A percentile compares a stretch with the other conserved stretches of the same genome.
Conservation (phyloP, 2,797 vertebrate species). For the Octomys mimax region DNA sequence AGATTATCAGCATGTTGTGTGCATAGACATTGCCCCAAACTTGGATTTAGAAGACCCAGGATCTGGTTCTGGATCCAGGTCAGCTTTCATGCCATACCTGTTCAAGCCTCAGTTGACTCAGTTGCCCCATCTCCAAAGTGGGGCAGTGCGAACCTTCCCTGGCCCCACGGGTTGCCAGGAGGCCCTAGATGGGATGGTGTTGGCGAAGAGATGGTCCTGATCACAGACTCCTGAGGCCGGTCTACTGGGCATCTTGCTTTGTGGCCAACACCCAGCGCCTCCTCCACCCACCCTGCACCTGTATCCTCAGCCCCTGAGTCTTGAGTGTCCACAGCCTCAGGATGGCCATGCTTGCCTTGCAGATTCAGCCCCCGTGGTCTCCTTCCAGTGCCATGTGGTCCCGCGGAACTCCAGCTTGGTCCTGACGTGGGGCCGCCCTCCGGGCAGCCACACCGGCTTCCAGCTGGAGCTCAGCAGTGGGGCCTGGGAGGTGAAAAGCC, state of each 20-base stretch:
- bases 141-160: not conserved
- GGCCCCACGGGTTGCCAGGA: not conserved
- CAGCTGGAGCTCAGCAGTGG: constrained; percentile 71
- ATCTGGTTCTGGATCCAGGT: not conserved
- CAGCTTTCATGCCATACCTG: not conserved
- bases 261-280: not conserved
- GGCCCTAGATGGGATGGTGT: not conserved
- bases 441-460: constrained; percentile 82
- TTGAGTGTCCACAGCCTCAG: not conserved
- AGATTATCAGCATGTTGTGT: not conserved
- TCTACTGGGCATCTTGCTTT: not conserved
- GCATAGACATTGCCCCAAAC: too few species aligned
- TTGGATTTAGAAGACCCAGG: constrained; percentile 3
- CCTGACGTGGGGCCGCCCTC: constrained; percentile 87
- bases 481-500: accelerated
- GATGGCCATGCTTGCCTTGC: constrained; percentile 32
- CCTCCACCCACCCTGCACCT: accelerated
- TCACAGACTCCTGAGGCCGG: not conserved
- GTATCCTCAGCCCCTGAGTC: not conserved
- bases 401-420: constrained; percentile 77
- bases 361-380: constrained; percentile 82
- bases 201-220: not conserved
- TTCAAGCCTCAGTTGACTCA: not conserved
- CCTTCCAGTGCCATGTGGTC: constrained; percentile 80
- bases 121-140: not conserved